Evolutionary conservation across 2,797 vertebrate species (phyloP), one percentile per base, ranked within the genome.

Genomic region (Nyctalus aviator): DNA sequence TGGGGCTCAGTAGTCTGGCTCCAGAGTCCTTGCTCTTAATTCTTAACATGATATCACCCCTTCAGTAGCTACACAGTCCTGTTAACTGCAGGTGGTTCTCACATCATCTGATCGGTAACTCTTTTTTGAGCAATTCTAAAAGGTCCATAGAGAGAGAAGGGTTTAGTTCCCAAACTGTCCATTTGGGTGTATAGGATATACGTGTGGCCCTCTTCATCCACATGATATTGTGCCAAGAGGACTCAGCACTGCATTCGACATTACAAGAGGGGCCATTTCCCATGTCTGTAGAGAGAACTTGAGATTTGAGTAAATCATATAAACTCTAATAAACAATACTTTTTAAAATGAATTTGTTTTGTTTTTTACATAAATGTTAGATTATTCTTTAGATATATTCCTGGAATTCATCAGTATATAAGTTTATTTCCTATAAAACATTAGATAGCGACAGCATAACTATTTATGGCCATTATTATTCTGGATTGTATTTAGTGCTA

Each of bases 401-500:
- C 55, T 91, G 37, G 76, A 87, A 94, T 89, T 81, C 27, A 84
- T 59, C 35, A 81, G 48, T 86, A 85, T 27, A 69, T 91, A 94
- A 83, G 79, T 83, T 75, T 88, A 77, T 72, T 95, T 93, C 44
- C 84, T 93, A 17, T 79, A 93, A 93, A 93, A 66, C 25, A 88
- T 77, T 79, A 87, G 21, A 18, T 64, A 91, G 35, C 23, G n/a
- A 85, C 11, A 68, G 82, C 90, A 87, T 62, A 91, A 78, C 35
- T 84, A 48, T 48, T 91, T 97, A 93, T 93, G 50, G 69, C 88
- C 68, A 68, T 68, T 97, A 68, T 95, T 96, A 92, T 90, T 85
- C 85, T 96, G 95, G 41, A 50, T 90, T 90, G 32, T 53, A 96
- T 91, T 93, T 94, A 96, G 81, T 94, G 92, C 77, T 95, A 95